Percentiles rank a stretch among this genome's conserved stretches.
Evolutionary conservation across 2,888 invertebrate genomes (phyloP).

Genomic region (Hybos culiciformis): DNA sequence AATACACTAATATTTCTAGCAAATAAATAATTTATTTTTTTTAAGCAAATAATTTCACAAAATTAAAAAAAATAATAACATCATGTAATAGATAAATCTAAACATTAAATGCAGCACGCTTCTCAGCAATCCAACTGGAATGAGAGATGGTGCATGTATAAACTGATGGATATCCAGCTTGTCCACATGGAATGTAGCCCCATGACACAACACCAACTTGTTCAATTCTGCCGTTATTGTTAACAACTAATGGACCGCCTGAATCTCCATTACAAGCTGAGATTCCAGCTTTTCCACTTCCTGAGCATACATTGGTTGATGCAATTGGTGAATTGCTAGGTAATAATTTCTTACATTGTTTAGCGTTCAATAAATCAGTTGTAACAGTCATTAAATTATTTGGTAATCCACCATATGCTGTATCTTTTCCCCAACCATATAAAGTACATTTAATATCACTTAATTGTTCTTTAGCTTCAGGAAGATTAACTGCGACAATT

Average conservation of each 20-base stretch:
- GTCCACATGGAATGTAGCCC: constrained; percentile 36
- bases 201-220: constrained; percentile 38
- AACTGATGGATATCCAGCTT: constrained; percentile 31
- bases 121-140: constrained; percentile 29
- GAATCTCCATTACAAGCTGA: constrained; percentile 37
- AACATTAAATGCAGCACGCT: too few relatives aligned
- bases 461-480: too few relatives aligned
- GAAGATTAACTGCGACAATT: too few relatives aligned
- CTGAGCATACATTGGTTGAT: constrained; percentile 22
- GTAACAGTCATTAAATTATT: constrained; percentile 22
- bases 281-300: constrained; percentile 9
- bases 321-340: constrained; percentile 17
- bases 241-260: constrained; percentile 27
- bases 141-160: constrained; percentile 29
- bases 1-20: too few relatives aligned
- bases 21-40: too few relatives aligned
- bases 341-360: constrained; percentile 15
- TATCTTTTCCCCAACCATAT: constrained; percentile 26
- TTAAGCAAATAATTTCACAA: too few relatives aligned
- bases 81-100: too few relatives aligned
- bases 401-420: constrained; percentile 17
- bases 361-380: constrained; percentile 19
- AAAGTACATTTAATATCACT: constrained; percentile 10
- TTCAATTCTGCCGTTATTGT: constrained; percentile 7
- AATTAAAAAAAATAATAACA: too few relatives aligned